Evolutionary conservation across 2,888 invertebrate genomes (phyloP), one percentile per base, ranked within the genome.

Genomic region (Nymphalis polychloros): DNA sequence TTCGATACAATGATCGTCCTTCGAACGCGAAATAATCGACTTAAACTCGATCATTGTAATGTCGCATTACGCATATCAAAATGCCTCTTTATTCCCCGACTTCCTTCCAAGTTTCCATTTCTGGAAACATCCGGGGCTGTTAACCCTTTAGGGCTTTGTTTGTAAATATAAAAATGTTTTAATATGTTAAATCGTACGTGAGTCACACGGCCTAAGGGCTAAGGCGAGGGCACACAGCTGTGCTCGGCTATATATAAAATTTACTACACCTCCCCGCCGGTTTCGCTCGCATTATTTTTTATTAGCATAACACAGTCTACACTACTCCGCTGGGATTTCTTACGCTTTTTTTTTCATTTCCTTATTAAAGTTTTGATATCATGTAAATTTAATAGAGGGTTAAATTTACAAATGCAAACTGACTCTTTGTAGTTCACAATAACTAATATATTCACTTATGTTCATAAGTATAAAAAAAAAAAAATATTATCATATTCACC

Each of bases 141-240:
- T 83, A 85, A 87, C 87, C 85, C 85, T 79, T 77, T 73, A 77
- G 72, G 73, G 82, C 85, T 88, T 89, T 89, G 89, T 89, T 89
- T 89, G 87, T 88, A 88, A 89, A 90, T 89, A 88, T 78, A 79
- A 79, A 79, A 80, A 82, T 82, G 77, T 81, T 81, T 84, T 84
- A 82, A 86, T 87, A 88, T 87, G 85, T 83, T 83, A 85, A 84
- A 76, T 77, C 70, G 72, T 79, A 81, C 81, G 84, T 88, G 88
- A 87, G 73, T 74, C 76, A 74, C 74, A 68, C 70, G 70, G 72
- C 64, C 70, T 69, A 63, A 73, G 73, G 73, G 74, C 79, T 76
- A 76, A 75, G 75, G 72, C 65, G 68, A 65, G 70, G 71, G 71
- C 73, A 73, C 71, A 74, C 74, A 74, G 75, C 74, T 72, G 73